Conservation (phyloP, 2,888 invertebrate species). For the Carcina quercana region DNA sequence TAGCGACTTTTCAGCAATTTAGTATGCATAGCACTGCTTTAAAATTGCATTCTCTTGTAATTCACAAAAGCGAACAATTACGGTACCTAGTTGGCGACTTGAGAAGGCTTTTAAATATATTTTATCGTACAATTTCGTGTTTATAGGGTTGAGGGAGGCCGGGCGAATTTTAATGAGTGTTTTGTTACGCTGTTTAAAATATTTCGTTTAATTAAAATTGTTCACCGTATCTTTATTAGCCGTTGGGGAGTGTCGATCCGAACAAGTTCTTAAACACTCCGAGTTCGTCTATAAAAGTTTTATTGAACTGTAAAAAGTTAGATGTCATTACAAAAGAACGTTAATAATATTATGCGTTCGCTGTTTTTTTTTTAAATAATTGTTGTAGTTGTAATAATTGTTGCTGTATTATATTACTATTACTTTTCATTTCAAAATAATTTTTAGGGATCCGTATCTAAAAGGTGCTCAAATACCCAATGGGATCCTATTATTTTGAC, state of each 20-base stretch:
- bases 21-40: slow-evolving; percentile 27
- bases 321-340: too few relatives aligned
- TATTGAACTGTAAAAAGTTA: too few relatives aligned
- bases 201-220: slow-evolving; percentile 55
- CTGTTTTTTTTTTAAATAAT: too few relatives aligned
- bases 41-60: slow-evolving; percentile 49
- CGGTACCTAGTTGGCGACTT: slow-evolving; percentile 22
- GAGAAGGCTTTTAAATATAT: slow-evolving; percentile 46
- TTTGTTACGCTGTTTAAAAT: slow-evolving; percentile 52
- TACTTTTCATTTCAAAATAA: too few relatives aligned
- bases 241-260: slow-evolving; percentile 7
- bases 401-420: too few relatives aligned
- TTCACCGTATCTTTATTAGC: slow-evolving; percentile 33
- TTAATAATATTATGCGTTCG: too few relatives aligned
- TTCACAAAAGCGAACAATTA: slow-evolving; percentile 41
- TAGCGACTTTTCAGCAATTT: slow-evolving; percentile 17
- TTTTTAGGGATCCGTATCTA: too few relatives aligned
- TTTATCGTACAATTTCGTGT: slow-evolving; percentile 45
- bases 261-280: too few relatives aligned
- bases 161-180: slow-evolving; percentile 40
- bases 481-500: too few relatives aligned
- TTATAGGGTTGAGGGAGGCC: slow-evolving; percentile 36
- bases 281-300: too few relatives aligned
- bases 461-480: too few relatives aligned
- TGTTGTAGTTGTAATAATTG: too few relatives aligned